A percentile compares a stretch with the other conserved stretches of the same genome.
Conservation (phyloP, 2,797 vertebrate species). For the Enteromius afrohamiltoni region DNA sequence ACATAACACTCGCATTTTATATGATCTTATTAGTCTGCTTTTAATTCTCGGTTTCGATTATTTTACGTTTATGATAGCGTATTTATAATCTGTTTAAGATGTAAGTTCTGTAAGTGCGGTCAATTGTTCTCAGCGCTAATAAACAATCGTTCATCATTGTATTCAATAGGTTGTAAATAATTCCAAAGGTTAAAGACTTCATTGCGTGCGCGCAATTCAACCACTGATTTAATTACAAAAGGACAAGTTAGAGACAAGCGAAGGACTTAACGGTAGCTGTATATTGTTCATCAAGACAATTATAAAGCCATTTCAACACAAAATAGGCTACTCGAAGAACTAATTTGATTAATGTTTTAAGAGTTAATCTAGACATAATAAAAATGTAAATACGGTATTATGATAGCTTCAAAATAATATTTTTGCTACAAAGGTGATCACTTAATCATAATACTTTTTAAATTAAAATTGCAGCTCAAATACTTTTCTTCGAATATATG, state of each 20-base stretch:
- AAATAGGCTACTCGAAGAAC: not conserved
- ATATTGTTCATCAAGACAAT: constrained; percentile 7
- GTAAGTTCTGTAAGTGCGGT: constrained; percentile 54
- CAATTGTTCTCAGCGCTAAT: constrained; percentile 63
- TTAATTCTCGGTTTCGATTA: not conserved
- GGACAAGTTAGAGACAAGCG: not conserved
- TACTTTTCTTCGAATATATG: too few species aligned
- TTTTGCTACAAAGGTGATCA: not conserved
- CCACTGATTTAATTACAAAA: constrained; percentile 49
- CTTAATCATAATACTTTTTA: not conserved
- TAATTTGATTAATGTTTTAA: not conserved
- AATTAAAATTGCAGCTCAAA: not conserved
- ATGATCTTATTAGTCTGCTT: not conserved
- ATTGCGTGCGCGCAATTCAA: constrained; percentile 38
- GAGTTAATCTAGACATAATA: not conserved
- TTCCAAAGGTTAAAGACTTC: constrained; percentile 72
- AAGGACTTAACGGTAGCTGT: not conserved
- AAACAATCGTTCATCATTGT: constrained; percentile 68
- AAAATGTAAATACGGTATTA: not conserved
- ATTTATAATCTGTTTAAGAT: constrained; percentile 20
- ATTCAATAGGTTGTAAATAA: constrained; percentile 74
- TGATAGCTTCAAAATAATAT: not conserved
- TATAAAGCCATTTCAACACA: constrained; percentile 3
- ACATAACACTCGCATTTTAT: not conserved
- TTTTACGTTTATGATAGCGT: constrained; percentile 4